Evolutionary conservation across 2,888 invertebrate genomes (phyloP).

Genomic region (Patella ulyssiponensis): DNA sequence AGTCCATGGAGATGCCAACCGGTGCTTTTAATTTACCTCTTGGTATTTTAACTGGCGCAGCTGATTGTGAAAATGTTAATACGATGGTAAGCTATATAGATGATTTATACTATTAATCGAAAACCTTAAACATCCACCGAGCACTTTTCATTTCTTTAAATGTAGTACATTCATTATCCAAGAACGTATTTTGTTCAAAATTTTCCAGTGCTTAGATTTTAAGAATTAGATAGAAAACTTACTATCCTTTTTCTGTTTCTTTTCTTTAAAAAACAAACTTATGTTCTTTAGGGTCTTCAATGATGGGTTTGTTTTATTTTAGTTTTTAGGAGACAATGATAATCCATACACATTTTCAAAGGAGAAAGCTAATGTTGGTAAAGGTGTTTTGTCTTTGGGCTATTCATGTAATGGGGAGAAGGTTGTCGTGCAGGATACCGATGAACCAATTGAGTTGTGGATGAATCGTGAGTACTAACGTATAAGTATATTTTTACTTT

Average conservation of each 20-base stretch:
- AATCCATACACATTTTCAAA: constrained; percentile 43
- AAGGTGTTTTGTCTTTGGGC: constrained; percentile 49
- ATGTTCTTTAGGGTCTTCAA: too few relatives aligned
- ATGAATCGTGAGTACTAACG: constrained; percentile 37
- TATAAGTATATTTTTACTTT: too few relatives aligned
- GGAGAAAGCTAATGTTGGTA: constrained; percentile 38
- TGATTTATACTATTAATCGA: too few relatives aligned
- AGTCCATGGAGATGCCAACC: constrained; percentile 41
- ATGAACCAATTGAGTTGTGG: constrained; percentile 42
- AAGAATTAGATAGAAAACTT: background rate
- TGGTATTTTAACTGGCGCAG: constrained; percentile 38
- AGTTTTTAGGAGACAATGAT: constrained; percentile 43
- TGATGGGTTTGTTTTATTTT: background rate
- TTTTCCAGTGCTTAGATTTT: too few relatives aligned
- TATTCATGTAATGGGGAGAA: constrained; percentile 39
- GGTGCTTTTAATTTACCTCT: constrained; percentile 55
- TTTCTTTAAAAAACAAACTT: background rate
- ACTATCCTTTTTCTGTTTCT: background rate
- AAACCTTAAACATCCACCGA: too few relatives aligned
- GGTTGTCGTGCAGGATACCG: constrained; percentile 28
- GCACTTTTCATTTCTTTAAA: too few relatives aligned
- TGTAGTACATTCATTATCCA: too few relatives aligned
- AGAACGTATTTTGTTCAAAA: too few relatives aligned
- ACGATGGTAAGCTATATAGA: constrained; percentile 36
- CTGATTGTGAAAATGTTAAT: constrained; percentile 46